These are phyloP conservation scores for Ctenoplectra terminalis DNA, from an alignment of 1,140 invertebrate genomes.

Conservation along the genomic window DNA sequence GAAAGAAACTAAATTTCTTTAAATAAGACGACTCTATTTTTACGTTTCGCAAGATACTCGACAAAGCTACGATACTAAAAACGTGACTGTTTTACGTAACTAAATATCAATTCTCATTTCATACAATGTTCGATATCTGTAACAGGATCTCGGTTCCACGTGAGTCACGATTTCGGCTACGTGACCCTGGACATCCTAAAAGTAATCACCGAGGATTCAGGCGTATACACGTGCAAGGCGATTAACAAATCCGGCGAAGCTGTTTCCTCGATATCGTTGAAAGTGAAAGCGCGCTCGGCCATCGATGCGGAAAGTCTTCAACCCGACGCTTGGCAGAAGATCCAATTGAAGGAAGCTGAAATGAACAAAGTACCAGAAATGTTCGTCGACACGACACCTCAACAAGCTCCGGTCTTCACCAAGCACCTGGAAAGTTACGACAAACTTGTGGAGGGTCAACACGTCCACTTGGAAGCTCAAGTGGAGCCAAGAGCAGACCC, in stretches of 20 bases:
- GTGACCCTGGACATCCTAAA: slow-evolving; percentile 95
- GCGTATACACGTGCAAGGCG: slow-evolving; percentile 96
- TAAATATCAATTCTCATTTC: neutral
- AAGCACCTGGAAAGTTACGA: slow-evolving; percentile 94
- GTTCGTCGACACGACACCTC: slow-evolving; percentile 91
- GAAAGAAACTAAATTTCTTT: too few species aligned
- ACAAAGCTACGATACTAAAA: too few species aligned
- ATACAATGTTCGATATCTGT: slow-evolving; percentile 26
- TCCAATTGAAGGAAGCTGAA: slow-evolving; percentile 93
- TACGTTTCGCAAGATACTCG: too few species aligned
- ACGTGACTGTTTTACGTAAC: neutral
- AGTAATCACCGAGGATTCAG: slow-evolving; percentile 94
- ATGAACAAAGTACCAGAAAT: slow-evolving; percentile 94
- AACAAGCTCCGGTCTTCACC: slow-evolving; percentile 95
- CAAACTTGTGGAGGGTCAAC: slow-evolving; percentile 93
- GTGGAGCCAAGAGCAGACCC: slow-evolving; percentile 98
- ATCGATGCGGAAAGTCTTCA: slow-evolving; percentile 92
- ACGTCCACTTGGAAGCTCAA: slow-evolving; percentile 96
- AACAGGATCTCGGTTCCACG: slow-evolving; percentile 91
- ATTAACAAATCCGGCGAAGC: slow-evolving; percentile 95
- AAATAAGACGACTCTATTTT: too few species aligned
- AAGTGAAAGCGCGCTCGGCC: slow-evolving; percentile 91
- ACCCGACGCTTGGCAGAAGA: slow-evolving; percentile 94
- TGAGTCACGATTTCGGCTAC: slow-evolving; percentile 96
- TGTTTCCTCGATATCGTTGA: slow-evolving; percentile 93